phyloP scores from a whole-genome alignment of 2,113 vertebrate species.

The Micronycteris hirsuta region DNA sequence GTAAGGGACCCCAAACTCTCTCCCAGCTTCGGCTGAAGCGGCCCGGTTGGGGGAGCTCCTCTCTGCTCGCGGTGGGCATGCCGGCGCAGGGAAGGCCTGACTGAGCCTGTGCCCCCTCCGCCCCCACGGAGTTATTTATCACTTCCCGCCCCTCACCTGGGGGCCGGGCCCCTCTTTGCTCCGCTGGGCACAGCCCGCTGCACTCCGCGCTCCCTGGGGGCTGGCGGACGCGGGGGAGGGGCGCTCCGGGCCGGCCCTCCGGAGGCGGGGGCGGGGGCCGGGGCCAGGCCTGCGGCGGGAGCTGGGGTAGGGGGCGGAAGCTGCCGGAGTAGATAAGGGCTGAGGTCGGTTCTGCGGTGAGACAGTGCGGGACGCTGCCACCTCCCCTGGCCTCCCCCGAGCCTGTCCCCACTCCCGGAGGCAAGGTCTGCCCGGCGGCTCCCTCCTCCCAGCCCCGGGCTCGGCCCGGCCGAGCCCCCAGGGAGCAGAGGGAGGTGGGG shows the following conservation, averaged over 20 bases:
- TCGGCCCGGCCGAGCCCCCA: not conserved
- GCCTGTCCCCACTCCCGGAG: not conserved
- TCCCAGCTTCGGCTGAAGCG: not conserved
- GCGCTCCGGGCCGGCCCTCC: not conserved
- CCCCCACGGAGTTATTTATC: slow-evolving; percentile 16
- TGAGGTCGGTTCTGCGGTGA: slow-evolving; percentile 56
- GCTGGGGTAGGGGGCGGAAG: slow-evolving; percentile 57
- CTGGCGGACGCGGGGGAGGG: not conserved
- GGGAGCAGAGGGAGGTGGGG: not conserved
- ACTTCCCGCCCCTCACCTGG: slow-evolving; percentile 64
- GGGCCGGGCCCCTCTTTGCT: slow-evolving; percentile 36
- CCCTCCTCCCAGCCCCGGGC: not conserved
- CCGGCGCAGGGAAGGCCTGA: not conserved
- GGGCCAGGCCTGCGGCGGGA: slow-evolving; percentile 2
- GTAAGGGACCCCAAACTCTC: not conserved
- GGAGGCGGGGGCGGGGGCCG: not conserved
- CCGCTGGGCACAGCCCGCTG: not conserved
- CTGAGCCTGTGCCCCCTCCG: not conserved
- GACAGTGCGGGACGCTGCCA: slow-evolving; percentile 55
- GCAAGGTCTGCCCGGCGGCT: not conserved
- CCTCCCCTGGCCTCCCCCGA: not conserved
- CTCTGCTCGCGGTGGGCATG: not conserved
- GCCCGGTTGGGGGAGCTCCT: not conserved
- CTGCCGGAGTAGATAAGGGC: slow-evolving; percentile 69
- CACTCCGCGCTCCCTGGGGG: slow-evolving; percentile 28